Conservation (phyloP, 2,113 vertebrate genomes). For the Rhegmatorhina hoffmannsi region DNA sequence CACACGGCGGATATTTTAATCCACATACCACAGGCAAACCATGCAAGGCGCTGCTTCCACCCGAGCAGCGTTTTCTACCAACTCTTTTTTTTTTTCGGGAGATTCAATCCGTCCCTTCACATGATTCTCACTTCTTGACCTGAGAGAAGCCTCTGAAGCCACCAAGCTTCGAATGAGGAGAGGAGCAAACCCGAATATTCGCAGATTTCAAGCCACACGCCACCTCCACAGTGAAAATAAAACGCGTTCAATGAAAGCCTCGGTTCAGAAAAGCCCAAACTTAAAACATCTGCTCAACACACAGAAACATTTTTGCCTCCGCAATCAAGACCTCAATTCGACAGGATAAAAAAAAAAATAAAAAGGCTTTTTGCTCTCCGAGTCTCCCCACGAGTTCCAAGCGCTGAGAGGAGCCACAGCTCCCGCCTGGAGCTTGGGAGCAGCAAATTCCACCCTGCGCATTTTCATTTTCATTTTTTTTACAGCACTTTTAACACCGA, state of each 20-base stretch:
- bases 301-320: neutral
- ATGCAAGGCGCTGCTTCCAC: neutral
- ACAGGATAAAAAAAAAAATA: neutral
- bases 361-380: neutral
- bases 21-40: neutral
- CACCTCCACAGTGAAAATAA: neutral
- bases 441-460: neutral
- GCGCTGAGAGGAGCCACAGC: neutral
- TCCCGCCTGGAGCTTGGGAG: neutral
- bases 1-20: neutral
- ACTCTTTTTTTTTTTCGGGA: neutral
- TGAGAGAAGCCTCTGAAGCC: neutral
- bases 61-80: neutral
- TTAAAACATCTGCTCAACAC: constrained; percentile 46
- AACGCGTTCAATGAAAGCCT: neutral
- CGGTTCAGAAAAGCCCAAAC: neutral
- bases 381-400: neutral
- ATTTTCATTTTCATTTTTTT: rapidly evolving
- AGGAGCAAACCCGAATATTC: neutral
- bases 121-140: neutral
- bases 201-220: neutral
- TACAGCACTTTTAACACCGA: neutral
- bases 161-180: neutral
- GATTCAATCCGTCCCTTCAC: neutral
- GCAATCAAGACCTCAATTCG: neutral